phyloP scores from a whole-genome alignment of 2,888 invertebrate genomes.

The Archaeoteleia sp. region DNA sequence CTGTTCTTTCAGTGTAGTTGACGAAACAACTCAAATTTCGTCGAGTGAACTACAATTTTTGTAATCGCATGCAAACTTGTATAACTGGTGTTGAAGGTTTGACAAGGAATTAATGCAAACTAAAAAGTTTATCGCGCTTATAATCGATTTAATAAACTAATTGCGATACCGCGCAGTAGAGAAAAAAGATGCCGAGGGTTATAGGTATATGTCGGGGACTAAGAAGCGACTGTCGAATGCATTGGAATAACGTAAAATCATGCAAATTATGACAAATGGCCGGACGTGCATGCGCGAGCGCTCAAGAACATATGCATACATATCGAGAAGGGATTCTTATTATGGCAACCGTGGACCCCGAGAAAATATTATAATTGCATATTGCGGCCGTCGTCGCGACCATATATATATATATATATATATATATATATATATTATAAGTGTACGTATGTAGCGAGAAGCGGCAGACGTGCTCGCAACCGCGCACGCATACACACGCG shows the following conservation, averaged over 20 bases:
- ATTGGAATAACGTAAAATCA: conserved; percentile 31
- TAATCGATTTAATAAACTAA: too few species aligned
- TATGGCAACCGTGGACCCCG: conserved; percentile 19
- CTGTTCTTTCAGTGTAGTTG: too few species aligned
- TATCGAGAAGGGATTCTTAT: conserved; percentile 19
- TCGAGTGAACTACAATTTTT: too few species aligned
- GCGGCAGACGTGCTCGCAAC: conserved; percentile 13
- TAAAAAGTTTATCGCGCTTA: too few species aligned
- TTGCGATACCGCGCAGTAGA: not conserved
- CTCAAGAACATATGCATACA: conserved; percentile 5
- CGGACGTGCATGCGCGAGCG: conserved; percentile 29
- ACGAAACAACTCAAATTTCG: too few species aligned
- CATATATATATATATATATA: too few species aligned
- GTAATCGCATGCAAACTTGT: too few species aligned
- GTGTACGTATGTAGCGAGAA: conserved; percentile 6
- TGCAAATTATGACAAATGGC: conserved; percentile 57
- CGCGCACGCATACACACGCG: conserved; percentile 18
- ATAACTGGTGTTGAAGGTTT: too few species aligned
- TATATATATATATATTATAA: conserved; percentile 18
- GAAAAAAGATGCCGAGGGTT: not conserved
- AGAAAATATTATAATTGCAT: conserved; percentile 50
- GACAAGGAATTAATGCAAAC: too few species aligned
- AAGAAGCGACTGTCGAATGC: conserved; percentile 31
- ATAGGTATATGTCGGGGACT: not conserved
- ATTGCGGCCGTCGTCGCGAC: conserved; percentile 33